Evolutionary conservation across 2,113 vertebrate genomes (phyloP).

Genomic region (Arenaria interpres): DNA sequence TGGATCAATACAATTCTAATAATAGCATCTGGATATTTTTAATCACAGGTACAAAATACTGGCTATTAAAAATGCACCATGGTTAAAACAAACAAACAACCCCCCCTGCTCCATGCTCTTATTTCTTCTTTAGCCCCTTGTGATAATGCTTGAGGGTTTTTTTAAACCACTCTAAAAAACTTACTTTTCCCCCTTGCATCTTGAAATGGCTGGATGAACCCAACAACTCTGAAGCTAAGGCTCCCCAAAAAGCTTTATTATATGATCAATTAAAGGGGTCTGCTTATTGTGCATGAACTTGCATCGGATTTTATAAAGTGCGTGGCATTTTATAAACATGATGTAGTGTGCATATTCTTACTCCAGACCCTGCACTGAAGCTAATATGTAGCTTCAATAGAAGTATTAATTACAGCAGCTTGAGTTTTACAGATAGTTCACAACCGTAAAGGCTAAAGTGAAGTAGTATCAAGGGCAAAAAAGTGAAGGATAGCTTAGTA

Average conservation of each 20-base stretch:
- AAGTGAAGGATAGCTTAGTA: neutral
- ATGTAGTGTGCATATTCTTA: neutral
- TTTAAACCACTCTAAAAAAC: neutral
- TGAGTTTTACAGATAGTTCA: neutral
- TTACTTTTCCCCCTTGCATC: neutral
- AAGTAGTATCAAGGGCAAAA: neutral
- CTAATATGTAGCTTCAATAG: neutral
- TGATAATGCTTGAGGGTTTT: neutral
- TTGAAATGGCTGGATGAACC: neutral
- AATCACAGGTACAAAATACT: neutral
- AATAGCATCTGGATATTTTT: neutral
- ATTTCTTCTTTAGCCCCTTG: neutral
- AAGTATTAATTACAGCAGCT: neutral
- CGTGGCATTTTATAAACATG: neutral
- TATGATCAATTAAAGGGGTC: neutral
- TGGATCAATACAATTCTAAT: neutral
- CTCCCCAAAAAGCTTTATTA: neutral
- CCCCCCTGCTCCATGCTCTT: rapidly evolving
- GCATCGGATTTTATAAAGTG: neutral
- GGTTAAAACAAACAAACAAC: neutral
- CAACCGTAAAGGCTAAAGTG: neutral
- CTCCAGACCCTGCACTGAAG: neutral
- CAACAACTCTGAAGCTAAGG: neutral
- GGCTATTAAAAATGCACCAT: neutral
- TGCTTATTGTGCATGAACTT: neutral